A percentile compares a stretch with the other conserved stretches of the same genome.
phyloP scores from a whole-genome alignment of 1,140 invertebrate genomes.

The Drosophila novamexicana region DNA sequence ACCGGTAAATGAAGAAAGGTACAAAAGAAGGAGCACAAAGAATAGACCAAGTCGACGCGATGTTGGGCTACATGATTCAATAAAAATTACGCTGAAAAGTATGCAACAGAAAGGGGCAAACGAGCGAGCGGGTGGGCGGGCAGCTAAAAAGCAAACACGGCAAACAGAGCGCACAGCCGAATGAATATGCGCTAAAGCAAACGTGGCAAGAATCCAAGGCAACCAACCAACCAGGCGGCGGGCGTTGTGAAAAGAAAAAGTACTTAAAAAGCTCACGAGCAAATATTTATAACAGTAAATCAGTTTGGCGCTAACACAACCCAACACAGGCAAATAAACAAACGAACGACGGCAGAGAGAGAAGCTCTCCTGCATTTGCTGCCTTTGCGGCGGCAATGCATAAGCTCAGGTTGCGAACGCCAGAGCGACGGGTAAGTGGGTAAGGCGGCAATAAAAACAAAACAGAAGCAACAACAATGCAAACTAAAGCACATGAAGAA shows the following conservation, averaged over 20 bases:
- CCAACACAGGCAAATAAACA: slow-evolving; percentile 25
- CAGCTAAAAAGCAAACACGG: slow-evolving; percentile 17
- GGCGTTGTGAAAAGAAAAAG: slow-evolving; percentile 67
- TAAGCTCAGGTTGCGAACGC: slow-evolving; percentile 27
- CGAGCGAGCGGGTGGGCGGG: slow-evolving; percentile 5
- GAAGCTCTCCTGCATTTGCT: background rate
- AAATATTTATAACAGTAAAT: slow-evolving; percentile 83
- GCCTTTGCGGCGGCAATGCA: slow-evolving; percentile 7
- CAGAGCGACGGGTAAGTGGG: slow-evolving; percentile 1
- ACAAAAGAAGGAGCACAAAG: slow-evolving; percentile 27
- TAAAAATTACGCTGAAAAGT: slow-evolving; percentile 81
- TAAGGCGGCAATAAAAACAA: slow-evolving; percentile 68
- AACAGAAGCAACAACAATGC: slow-evolving; percentile 43
- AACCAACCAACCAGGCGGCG: slow-evolving; percentile 27
- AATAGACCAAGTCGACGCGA: slow-evolving; percentile 41
- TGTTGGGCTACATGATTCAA: slow-evolving; percentile 74
- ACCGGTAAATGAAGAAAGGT: slow-evolving; percentile 48
- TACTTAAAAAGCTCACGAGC: slow-evolving; percentile 82
- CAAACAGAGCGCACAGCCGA: slow-evolving; percentile 45
- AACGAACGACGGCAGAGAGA: background rate
- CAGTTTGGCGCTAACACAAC: slow-evolving; percentile 75
- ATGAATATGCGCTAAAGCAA: slow-evolving; percentile 65
- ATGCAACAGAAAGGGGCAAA: slow-evolving; percentile 67
- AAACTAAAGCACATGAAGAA: slow-evolving; percentile 27
- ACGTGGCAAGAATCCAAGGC: slow-evolving; percentile 57